Percentiles rank a stretch among this genome's conserved stretches.
Evolutionary conservation across 2,113 vertebrate species (phyloP).

Genomic region (Oriolus oriolus): DNA sequence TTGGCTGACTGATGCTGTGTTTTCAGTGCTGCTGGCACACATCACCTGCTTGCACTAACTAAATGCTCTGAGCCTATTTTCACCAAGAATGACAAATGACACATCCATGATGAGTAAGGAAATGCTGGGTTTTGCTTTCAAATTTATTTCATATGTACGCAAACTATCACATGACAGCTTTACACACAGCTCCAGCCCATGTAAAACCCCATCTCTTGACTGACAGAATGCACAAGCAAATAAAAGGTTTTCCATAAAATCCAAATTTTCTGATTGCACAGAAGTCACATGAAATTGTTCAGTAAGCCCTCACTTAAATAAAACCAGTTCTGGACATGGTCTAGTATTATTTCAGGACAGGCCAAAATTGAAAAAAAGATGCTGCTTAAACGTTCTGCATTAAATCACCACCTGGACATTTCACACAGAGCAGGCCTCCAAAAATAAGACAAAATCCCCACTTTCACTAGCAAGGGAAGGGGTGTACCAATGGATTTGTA

Average conservation of each 20-base stretch:
- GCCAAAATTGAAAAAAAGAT: background rate
- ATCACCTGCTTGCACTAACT: background rate
- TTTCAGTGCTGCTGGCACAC: background rate
- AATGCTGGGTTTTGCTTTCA: background rate
- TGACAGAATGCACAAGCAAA: background rate
- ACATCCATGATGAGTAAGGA: background rate
- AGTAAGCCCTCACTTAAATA: background rate
- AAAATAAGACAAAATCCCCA: background rate
- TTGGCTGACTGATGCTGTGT: background rate
- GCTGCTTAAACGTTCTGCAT: background rate
- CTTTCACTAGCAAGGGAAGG: background rate
- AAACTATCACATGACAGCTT: background rate
- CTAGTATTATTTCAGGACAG: background rate
- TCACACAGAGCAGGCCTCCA: background rate
- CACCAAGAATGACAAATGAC: background rate
- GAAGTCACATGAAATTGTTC: background rate
- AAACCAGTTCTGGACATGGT: background rate
- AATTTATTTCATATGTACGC: background rate
- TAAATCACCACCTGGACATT: background rate
- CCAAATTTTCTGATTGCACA: background rate
- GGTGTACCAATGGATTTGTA: background rate
- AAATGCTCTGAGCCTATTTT: slow-evolving; percentile 7
- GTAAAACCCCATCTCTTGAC: background rate
- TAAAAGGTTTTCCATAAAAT: background rate
- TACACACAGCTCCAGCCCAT: background rate